Percentiles rank a stretch among this genome's conserved stretches.
phyloP scores from a whole-genome alignment of 2,888 invertebrate genomes.

The Rhamphomyia laevipes region DNA sequence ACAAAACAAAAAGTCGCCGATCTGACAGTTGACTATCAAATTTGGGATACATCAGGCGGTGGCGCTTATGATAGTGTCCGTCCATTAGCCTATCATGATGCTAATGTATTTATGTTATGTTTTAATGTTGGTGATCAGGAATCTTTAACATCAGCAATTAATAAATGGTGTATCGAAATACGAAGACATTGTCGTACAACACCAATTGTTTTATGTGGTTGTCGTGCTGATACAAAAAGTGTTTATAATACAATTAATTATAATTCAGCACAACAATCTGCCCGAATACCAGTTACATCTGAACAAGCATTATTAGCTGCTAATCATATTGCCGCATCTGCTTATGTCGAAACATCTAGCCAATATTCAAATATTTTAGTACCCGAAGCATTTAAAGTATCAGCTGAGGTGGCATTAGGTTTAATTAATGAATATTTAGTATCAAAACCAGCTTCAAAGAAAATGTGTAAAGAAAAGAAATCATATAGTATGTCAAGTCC shows the following conservation, averaged over 20 bases:
- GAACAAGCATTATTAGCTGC: conserved; percentile 49
- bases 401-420: conserved; percentile 49
- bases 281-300: conserved; percentile 17
- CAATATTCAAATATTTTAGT: conserved; percentile 49
- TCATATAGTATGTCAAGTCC: conserved; percentile 13
- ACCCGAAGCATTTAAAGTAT: conserved; percentile 53
- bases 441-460: conserved; percentile 11
- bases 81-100: conserved; percentile 51
- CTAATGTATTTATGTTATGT: conserved; percentile 49
- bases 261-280: conserved; percentile 12
- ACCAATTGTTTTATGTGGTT: conserved; percentile 52
- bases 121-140: conserved; percentile 50
- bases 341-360: conserved; percentile 55
- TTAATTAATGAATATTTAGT: conserved; percentile 16
- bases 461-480: conserved; percentile 14
- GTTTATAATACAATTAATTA: conserved; percentile 47
- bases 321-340: conserved; percentile 50
- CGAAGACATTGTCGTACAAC: conserved; percentile 45
- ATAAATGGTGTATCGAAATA: conserved; percentile 56
- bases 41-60: conserved; percentile 53
- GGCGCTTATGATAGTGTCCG: conserved; percentile 48
- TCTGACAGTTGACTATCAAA: conserved; percentile 46
- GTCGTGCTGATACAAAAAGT: conserved; percentile 51
- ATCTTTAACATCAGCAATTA: conserved; percentile 46
- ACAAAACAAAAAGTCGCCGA: conserved; percentile 46